phyloP scores from a whole-genome alignment of 1,140 invertebrate genomes.

The Pogonognathellus flavescens region DNA sequence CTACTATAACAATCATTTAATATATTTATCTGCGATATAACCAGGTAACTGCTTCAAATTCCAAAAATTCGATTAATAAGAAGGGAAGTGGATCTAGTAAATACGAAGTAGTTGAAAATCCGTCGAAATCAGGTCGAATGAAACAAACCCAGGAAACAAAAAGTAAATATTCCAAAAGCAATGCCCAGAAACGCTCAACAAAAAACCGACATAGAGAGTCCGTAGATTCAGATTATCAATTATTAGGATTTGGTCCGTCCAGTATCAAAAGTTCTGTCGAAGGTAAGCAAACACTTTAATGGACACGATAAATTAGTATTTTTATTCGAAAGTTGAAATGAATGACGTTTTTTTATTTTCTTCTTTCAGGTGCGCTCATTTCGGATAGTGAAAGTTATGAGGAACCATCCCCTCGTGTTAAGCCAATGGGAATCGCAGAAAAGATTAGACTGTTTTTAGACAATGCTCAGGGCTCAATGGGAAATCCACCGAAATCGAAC shows the following conservation, averaged over 20 bases:
- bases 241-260: conserved; percentile 53
- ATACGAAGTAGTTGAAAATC: not conserved
- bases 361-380: conserved; percentile 3
- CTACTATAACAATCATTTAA: too few relatives aligned
- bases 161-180: conserved; percentile 5
- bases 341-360: not conserved
- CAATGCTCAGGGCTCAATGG: conserved; percentile 40
- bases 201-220: not conserved
- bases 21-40: too few relatives aligned
- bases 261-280: conserved; percentile 58
- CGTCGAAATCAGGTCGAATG: not conserved
- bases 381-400: conserved; percentile 55
- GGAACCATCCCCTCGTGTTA: conserved; percentile 10
- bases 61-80: not conserved
- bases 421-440: conserved; percentile 56
- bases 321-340: too few relatives aligned
- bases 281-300: conserved; percentile 51
- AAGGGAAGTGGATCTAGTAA: not conserved
- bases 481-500: not conserved
- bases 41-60: not conserved
- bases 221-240: conserved; percentile 49
- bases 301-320: too few relatives aligned
- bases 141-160: not conserved
- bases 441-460: conserved; percentile 60
- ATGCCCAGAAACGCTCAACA: not conserved